phyloP scores from a whole-genome alignment of 2,113 vertebrate species.

The Bucco capensis region DNA sequence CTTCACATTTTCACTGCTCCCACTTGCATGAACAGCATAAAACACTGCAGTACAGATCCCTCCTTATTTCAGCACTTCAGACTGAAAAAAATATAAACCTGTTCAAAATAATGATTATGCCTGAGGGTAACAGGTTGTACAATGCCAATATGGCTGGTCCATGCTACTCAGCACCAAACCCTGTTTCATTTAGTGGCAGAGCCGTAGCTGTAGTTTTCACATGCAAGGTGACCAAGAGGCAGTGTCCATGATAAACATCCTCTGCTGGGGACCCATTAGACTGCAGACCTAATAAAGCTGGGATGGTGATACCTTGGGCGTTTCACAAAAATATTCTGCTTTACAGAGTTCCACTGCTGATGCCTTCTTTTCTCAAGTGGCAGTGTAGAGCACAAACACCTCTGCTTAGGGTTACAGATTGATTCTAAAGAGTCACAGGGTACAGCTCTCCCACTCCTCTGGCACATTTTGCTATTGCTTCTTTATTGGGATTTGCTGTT shows the following conservation, averaged over 20 bases:
- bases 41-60: background rate
- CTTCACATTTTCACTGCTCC: background rate
- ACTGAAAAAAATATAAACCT: background rate
- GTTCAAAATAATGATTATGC: background rate
- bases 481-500: background rate
- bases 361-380: background rate
- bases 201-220: background rate
- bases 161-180: background rate
- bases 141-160: fast-evolving
- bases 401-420: background rate
- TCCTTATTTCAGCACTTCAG: background rate
- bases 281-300: background rate
- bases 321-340: background rate
- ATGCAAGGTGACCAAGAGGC: background rate
- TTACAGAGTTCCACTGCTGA: background rate
- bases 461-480: background rate
- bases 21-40: background rate
- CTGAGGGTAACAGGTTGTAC: background rate
- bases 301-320: background rate
- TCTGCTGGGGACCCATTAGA: background rate
- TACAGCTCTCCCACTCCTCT: background rate
- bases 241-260: background rate
- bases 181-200: background rate
- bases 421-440: background rate
- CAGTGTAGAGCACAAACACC: background rate